Evolutionary conservation across 2,888 invertebrate species (phyloP).

Genomic region (Nebria brevicollis): DNA sequence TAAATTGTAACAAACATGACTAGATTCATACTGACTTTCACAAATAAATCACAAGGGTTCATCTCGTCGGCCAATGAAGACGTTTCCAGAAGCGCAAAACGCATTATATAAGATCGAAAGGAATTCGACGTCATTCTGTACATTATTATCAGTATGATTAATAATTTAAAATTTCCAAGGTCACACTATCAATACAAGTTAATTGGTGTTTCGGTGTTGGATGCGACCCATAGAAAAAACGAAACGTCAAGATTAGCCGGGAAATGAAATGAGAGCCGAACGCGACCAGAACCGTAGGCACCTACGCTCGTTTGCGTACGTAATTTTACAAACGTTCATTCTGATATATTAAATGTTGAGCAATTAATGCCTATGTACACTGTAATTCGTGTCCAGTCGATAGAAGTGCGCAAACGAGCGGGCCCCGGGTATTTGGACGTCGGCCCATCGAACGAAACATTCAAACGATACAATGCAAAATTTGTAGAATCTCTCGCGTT

Average conservation of each 20-base stretch:
- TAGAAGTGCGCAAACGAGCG: conserved; percentile 20
- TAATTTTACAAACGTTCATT: conserved; percentile 28
- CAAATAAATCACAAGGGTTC: conserved; percentile 62
- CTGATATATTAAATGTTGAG: conserved; percentile 46
- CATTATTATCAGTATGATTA: conserved; percentile 43
- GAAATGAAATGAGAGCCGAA: conserved; percentile 50
- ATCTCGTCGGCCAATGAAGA: conserved; percentile 42
- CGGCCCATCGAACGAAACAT: conserved; percentile 18
- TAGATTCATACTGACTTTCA: conserved; percentile 66
- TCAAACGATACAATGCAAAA: conserved; percentile 14
- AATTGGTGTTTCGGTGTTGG: conserved; percentile 47
- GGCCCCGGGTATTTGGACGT: not conserved
- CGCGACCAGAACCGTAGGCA: conserved; percentile 37
- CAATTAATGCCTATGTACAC: conserved; percentile 47
- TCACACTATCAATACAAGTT: conserved; percentile 43
- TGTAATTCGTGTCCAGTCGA: conserved; percentile 24
- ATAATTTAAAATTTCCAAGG: conserved; percentile 28
- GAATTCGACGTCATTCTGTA: conserved; percentile 38
- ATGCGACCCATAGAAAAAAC: conserved; percentile 38
- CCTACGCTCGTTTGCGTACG: conserved; percentile 52
- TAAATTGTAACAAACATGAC: conserved; percentile 68
- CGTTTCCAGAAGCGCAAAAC: conserved; percentile 34
- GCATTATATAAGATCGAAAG: conserved; percentile 18
- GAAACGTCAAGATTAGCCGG: conserved; percentile 41
- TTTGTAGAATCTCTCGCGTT: conserved; percentile 41